phyloP scores from a whole-genome alignment of 2,888 invertebrate species.

The Stenichneumon culpator region DNA sequence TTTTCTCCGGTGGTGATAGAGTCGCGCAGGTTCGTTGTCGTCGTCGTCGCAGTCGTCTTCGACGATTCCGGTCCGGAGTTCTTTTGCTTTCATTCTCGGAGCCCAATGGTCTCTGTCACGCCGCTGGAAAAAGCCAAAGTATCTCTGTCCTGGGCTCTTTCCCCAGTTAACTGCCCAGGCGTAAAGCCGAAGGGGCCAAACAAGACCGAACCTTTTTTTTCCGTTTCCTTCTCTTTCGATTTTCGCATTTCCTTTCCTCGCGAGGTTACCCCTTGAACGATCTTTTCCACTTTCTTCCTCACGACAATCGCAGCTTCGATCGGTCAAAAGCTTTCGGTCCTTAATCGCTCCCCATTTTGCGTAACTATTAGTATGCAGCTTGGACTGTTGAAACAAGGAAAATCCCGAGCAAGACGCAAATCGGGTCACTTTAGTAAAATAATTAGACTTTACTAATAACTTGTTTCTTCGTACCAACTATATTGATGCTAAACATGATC shows the following conservation, averaged over 20 bases:
- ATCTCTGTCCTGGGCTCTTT: slow-evolving; percentile 51
- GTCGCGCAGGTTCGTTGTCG: slow-evolving; percentile 52
- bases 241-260: slow-evolving; percentile 34
- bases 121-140: slow-evolving; percentile 23
- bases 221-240: slow-evolving; percentile 25
- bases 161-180: slow-evolving; percentile 61
- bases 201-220: slow-evolving; percentile 48
- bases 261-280: slow-evolving; percentile 11
- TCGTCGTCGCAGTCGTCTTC: slow-evolving; percentile 25
- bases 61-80: slow-evolving; percentile 55
- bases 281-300: slow-evolving; percentile 33
- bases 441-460: not conserved
- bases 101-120: slow-evolving; percentile 11
- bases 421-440: not conserved
- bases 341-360: slow-evolving; percentile 53
- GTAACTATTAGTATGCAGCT: slow-evolving; percentile 34
- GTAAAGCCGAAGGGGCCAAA: slow-evolving; percentile 60
- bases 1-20: slow-evolving; percentile 51
- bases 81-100: slow-evolving; percentile 36
- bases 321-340: slow-evolving; percentile 34
- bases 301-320: slow-evolving; percentile 32
- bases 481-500: not conserved
- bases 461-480: not conserved
- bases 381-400: not conserved
- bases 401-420: slow-evolving; percentile 1